phyloP scores from a whole-genome alignment of 2,888 invertebrate species.

The Heliconius sara region DNA sequence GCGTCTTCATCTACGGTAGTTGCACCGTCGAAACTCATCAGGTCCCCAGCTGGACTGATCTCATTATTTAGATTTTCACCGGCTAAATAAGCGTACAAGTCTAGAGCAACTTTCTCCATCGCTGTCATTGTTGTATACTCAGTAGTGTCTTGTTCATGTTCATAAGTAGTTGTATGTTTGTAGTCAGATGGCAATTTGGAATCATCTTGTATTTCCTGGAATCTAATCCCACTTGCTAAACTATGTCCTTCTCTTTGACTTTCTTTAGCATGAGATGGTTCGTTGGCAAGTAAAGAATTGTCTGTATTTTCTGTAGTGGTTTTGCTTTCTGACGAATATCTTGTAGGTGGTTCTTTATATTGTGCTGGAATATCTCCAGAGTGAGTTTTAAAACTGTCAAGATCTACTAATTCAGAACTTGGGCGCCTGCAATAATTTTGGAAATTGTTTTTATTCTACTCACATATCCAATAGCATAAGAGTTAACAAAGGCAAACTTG shows the following conservation, averaged over 20 bases:
- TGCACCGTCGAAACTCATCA: slow-evolving; percentile 67
- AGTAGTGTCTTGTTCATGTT: slow-evolving; percentile 78
- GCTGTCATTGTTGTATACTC: slow-evolving; percentile 87
- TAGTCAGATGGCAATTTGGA: slow-evolving; percentile 74
- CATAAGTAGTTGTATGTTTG: slow-evolving; percentile 71
- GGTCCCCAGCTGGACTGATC: slow-evolving; percentile 70
- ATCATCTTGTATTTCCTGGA: slow-evolving; percentile 75
- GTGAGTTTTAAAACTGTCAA: slow-evolving; percentile 91
- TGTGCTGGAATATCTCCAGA: slow-evolving; percentile 83
- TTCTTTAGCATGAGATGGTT: slow-evolving; percentile 66
- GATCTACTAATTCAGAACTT: slow-evolving; percentile 91
- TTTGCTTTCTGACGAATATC: slow-evolving; percentile 78
- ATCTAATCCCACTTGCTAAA: slow-evolving; percentile 67
- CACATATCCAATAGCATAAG: not conserved
- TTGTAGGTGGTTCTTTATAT: slow-evolving; percentile 76
- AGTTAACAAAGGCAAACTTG: not conserved
- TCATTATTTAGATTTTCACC: slow-evolving; percentile 86
- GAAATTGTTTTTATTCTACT: not conserved
- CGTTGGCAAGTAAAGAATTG: slow-evolving; percentile 61
- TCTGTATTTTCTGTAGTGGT: slow-evolving; percentile 84
- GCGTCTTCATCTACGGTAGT: slow-evolving; percentile 69
- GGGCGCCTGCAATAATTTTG: slow-evolving; percentile 84
- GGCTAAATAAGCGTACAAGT: slow-evolving; percentile 91
- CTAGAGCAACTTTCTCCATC: slow-evolving; percentile 92
- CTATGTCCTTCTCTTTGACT: slow-evolving; percentile 72